phyloP scores from a whole-genome alignment of 2,113 vertebrate species.

The Rhombomys opimus region DNA sequence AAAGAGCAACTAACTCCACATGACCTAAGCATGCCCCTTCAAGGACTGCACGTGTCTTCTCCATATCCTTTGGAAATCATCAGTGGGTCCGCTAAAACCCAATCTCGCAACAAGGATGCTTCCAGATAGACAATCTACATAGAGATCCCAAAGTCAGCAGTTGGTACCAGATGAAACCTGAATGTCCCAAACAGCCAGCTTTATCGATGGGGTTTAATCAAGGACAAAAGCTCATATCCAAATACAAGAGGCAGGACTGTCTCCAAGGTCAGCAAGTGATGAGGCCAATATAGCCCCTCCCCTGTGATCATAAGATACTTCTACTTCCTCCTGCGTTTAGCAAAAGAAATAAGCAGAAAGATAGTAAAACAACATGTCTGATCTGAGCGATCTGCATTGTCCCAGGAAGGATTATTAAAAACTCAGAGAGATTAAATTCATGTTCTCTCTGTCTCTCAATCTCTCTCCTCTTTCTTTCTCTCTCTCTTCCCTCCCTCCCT shows the following conservation, averaged over 20 bases:
- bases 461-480: not conserved
- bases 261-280: not conserved
- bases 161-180: not conserved
- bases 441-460: too few relatives aligned
- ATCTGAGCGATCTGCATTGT: not conserved
- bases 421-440: not conserved
- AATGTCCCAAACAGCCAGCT: rapidly evolving
- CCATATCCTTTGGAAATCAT: not conserved
- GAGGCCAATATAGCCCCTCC: not conserved
- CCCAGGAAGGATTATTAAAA: not conserved
- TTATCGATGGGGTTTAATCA: not conserved
- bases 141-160: not conserved
- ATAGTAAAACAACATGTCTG: not conserved
- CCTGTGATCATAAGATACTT: not conserved
- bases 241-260: not conserved
- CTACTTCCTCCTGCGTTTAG: too few relatives aligned
- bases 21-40: rapidly evolving
- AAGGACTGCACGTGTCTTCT: not conserved
- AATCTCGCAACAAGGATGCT: not conserved
- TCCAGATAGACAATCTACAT: not conserved
- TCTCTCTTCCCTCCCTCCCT: not conserved
- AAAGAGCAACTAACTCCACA: rapidly evolving
- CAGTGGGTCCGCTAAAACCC: not conserved
- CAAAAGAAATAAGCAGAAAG: not conserved
- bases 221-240: not conserved